Base-by-base conservation (phyloP, 2,888 invertebrate genomes). In the Chorisops tibialis region DNA sequence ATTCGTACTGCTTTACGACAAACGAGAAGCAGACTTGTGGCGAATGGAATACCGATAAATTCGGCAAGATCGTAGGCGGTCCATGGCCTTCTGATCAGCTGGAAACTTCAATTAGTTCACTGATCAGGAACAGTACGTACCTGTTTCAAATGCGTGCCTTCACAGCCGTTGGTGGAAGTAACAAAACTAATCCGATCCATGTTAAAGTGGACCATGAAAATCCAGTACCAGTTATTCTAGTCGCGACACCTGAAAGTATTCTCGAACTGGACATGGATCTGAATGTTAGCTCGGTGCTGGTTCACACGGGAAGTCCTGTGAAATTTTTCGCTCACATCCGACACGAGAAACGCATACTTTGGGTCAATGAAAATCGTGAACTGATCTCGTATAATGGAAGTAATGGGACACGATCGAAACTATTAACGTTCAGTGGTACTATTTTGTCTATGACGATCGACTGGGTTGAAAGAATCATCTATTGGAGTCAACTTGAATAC, bases 391-490 rank as follows among this genome's bases (percentile, higher is more conserved):
- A 70, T 49, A 71, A 72, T 0, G 74, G 72, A 1, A 61, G 70
- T 0, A 76, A 79, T 2, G 79, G 22, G n/a, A 24, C 45, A 9
- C 16, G 56, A 18, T 43, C 79, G 0, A 85, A 85, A 71, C 79
- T 87, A 37, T 75, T 82, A 1, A 79, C 82, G 11, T 73, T 87
- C 62, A 80, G 82, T 35, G 81, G 81, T n/a, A 82, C 82, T 30
- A 84, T 83, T 0, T 75, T 83, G 9, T 86, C 89, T 63, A 77
- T 96, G 22, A 85, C 89, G 2, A 81, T 93, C 1, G 95, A 96
- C 77, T 96, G 96, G 96, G 84, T 96, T 45, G 86, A 89, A 51
- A 82, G 93, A 51, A 85, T 87, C 48, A 79, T 96, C 5, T 96
- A 91, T 74, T 93, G 92, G 86, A 83, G 88, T 0, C 92, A 92